Conservation (phyloP, 2,888 invertebrate species). For the Drosophila lutescens region DNA sequence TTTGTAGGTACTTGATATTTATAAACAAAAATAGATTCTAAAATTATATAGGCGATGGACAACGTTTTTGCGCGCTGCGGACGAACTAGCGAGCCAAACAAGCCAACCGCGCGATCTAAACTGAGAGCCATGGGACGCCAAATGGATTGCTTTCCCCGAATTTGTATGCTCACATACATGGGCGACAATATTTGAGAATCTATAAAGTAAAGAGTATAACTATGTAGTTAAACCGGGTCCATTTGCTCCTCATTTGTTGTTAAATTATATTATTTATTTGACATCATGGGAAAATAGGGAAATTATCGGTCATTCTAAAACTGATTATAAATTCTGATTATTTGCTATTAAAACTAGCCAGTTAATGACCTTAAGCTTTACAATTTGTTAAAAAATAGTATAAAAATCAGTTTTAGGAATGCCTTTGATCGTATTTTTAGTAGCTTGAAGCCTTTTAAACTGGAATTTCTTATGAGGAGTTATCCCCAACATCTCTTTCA, state of each 20-base stretch:
- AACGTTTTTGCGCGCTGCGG: slow-evolving; percentile 25
- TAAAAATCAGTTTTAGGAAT: not conserved
- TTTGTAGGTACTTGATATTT: slow-evolving; percentile 14
- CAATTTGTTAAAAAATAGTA: too few relatives aligned
- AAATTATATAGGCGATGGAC: slow-evolving; percentile 57
- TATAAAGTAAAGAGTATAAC: not conserved
- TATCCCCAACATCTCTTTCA: too few relatives aligned
- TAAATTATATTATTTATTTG: not conserved
- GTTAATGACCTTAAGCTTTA: too few relatives aligned
- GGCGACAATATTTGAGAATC: not conserved
- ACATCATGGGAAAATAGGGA: not conserved
- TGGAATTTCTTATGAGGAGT: slow-evolving; percentile 1
- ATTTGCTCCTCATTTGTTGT: not conserved
- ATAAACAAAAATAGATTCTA: slow-evolving; percentile 61
- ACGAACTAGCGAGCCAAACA: slow-evolving; percentile 29
- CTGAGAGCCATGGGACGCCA: slow-evolving; percentile 63
- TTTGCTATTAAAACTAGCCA: too few relatives aligned
- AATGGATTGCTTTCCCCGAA: slow-evolving; percentile 19
- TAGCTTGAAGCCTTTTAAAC: slow-evolving; percentile 8
- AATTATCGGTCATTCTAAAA: not conserved
- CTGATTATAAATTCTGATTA: not conserved
- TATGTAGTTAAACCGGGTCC: too few relatives aligned
- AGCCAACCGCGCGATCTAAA: slow-evolving; percentile 45
- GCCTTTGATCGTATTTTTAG: not conserved
- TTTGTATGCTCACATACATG: not conserved